phyloP scores from a whole-genome alignment of 2,113 vertebrate genomes.

The Himantopus leucocephalus region DNA sequence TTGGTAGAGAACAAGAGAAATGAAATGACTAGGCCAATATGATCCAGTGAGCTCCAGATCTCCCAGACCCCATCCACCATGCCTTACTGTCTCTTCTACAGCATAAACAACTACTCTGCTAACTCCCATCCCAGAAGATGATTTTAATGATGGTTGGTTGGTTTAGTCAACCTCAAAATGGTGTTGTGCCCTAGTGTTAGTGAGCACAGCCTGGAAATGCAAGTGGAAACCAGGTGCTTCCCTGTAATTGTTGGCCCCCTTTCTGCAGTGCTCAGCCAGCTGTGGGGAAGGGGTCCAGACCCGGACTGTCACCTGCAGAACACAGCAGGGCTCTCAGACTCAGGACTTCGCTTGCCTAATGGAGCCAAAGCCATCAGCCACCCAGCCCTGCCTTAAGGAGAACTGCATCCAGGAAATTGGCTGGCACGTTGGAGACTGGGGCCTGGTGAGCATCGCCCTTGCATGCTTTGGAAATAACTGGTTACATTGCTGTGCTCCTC shows the following conservation, averaged over 20 bases:
- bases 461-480: not conserved
- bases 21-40: not conserved
- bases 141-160: not conserved
- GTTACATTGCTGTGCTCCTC: not conserved
- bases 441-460: conserved; percentile 77
- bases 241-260: not conserved
- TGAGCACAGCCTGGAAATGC: not conserved
- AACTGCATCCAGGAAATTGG: conserved; percentile 75
- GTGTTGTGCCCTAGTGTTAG: not conserved
- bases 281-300: conserved; percentile 87
- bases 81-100: not conserved
- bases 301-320: conserved; percentile 80
- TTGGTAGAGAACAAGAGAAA: not conserved
- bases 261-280: conserved; percentile 86
- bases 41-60: not conserved
- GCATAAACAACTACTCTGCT: not conserved
- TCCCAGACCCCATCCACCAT: not conserved
- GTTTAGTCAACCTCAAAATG: not conserved
- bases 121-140: not conserved
- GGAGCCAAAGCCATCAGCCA: conserved; percentile 68
- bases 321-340: conserved; percentile 68
- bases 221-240: not conserved
- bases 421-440: conserved; percentile 90
- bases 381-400: conserved; percentile 76
- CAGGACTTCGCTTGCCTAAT: conserved; percentile 77